These are phyloP conservation scores for Carposina sasakii DNA, from an alignment of 1,140 invertebrate species.

Conservation along the genomic window DNA sequence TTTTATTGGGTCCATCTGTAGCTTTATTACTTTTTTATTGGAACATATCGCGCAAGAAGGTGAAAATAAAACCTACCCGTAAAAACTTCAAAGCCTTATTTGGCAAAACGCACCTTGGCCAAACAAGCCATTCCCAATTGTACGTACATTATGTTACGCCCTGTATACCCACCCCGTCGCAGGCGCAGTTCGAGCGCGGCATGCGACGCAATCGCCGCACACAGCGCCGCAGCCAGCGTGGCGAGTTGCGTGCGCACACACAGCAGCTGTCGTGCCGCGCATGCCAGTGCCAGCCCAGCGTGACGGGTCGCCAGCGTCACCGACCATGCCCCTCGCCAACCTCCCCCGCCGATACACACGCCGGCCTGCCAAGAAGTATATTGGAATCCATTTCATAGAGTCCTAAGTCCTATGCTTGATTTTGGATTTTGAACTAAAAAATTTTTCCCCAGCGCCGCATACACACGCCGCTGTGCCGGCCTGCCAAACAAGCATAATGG, in stretches of 20 bases:
- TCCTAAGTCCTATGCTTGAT: no score
- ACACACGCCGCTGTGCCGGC: no score
- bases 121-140: neutral
- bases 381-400: no score
- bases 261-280: constrained; percentile 41
- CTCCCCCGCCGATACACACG: constrained; percentile 52
- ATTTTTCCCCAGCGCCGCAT: no score
- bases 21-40: neutral
- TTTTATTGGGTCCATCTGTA: no score
- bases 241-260: constrained; percentile 54
- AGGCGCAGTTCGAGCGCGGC: constrained; percentile 43
- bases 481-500: no score
- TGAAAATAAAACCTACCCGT: neutral
- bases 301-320: constrained; percentile 45
- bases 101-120: neutral
- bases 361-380: constrained; percentile 29
- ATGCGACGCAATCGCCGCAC: constrained; percentile 45
- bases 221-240: constrained; percentile 41
- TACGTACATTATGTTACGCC: neutral
- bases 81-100: neutral
- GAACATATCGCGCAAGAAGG: neutral
- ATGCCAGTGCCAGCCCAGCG: constrained; percentile 49
- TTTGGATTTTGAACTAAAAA: no score
- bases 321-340: constrained; percentile 57
- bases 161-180: constrained; percentile 18